Evolutionary conservation across 2,113 vertebrate genomes (phyloP).

Genomic region (Elgaria multicarinata): DNA sequence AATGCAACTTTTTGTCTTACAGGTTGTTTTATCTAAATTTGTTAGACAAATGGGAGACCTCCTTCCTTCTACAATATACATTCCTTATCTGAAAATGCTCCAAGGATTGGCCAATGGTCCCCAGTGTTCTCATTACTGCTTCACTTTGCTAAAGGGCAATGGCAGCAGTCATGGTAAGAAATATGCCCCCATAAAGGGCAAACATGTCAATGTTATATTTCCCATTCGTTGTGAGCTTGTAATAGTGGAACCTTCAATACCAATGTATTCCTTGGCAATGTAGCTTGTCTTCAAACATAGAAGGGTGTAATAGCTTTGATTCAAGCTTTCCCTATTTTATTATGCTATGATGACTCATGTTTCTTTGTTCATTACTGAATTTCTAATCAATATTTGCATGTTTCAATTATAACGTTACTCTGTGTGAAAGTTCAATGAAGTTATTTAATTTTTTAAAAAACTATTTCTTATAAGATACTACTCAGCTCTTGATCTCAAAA

Average conservation of each 20-base stretch:
- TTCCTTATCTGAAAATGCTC: conserved; percentile 95
- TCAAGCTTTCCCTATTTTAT: neutral
- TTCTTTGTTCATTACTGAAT: neutral
- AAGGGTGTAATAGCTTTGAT: neutral
- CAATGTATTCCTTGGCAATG: neutral
- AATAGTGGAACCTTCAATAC: too few species aligned
- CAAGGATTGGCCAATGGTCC: conserved; percentile 92
- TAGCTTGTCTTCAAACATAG: neutral
- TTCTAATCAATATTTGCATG: neutral
- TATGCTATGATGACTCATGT: neutral
- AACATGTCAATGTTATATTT: conserved; percentile 20
- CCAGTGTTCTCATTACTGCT: conserved; percentile 97
- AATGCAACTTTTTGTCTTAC: conserved; percentile 56
- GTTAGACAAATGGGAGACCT: conserved; percentile 99
- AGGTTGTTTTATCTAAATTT: conserved; percentile 98
- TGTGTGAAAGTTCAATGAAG: neutral
- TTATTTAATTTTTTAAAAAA: neutral
- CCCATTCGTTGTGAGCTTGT: neutral
- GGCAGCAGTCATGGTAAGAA: conserved; percentile 92
- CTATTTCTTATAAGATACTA: neutral
- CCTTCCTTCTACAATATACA: conserved; percentile 93
- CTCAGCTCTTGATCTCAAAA: neutral
- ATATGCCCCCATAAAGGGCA: conserved; percentile 15
- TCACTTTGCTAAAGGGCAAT: conserved; percentile 96
- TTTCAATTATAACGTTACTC: neutral